Base-by-base conservation (phyloP, 2,888 invertebrate species). In the Seira sanloemensis region DNA sequence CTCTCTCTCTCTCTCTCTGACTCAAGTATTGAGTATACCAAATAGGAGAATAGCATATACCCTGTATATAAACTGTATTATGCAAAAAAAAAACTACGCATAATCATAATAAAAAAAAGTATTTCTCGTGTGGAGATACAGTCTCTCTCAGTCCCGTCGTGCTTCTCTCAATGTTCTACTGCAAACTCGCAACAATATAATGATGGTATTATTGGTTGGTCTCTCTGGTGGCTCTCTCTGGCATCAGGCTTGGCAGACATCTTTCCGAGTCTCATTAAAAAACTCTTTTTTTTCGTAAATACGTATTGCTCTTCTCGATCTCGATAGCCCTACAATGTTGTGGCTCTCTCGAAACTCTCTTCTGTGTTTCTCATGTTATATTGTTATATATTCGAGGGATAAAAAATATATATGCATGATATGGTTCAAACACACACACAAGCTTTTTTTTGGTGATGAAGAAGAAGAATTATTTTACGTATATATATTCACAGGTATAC, bases 191-290 rank as follows among this genome's bases (percentile, higher is more conserved):
- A n/a, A n/a, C n/a, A n/a, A n/a, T n/a, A n/a, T n/a, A n/a, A 50
- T 16, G 50, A n/a, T 50, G 16, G 2, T 7, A 50, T 37, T 37
- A 7, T 37, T 50, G 50, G 74, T 75, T 65, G 62, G 68, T 78
- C 68, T 75, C 65, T 76, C 68, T 50, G 12, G 16, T 77, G 82
- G 84, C 83, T 85, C 86, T n/a, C n/a, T 85, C 87, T 86, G 86
- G 87, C 85, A 85, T 85, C 83, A 81, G 86, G 86, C 86, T 86
- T 85, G 85, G 87, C 87, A 86, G 87, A 87, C 87, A 87, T 87
- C 78, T 87, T 87, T 87, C n/a, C 86, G 85, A 87, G 80, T 83
- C 84, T 84, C 77, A 77, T 50, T 50, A n/a, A n/a, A n/a, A n/a
- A n/a, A n/a, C n/a, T n/a, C n/a, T n/a, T n/a, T n/a, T n/a, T n/a